A percentile compares a stretch with the other conserved stretches of the same genome.
These are phyloP conservation scores for Adelges cooleyi DNA, from an alignment of 1,140 invertebrate genomes.

Conservation along the genomic window DNA sequence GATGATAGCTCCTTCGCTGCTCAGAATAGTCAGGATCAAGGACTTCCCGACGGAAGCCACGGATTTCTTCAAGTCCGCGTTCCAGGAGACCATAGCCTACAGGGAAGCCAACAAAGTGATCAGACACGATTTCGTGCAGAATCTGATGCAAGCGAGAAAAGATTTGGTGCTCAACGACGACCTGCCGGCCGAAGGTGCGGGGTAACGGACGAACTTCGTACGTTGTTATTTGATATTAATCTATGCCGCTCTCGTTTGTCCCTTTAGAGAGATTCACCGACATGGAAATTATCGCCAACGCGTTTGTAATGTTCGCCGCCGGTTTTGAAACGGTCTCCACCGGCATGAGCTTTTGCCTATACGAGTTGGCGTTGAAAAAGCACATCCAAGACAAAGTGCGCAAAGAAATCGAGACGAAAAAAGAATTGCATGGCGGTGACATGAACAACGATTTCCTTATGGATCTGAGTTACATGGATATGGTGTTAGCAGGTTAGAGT, in stretches of 20 bases:
- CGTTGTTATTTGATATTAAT: background rate
- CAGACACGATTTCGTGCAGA: background rate
- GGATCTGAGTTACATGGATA: conserved; percentile 44
- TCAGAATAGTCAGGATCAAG: background rate
- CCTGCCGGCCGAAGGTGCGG: background rate
- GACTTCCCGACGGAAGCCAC: background rate
- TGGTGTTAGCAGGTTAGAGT: conserved; percentile 38
- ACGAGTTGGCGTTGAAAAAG: conserved; percentile 31
- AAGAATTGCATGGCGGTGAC: conserved; percentile 38
- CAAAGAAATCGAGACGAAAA: conserved; percentile 30
- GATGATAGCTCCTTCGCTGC: background rate
- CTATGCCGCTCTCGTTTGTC: background rate
- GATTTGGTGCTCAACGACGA: background rate
- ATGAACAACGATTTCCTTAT: conserved; percentile 43
- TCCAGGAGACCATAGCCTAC: background rate
- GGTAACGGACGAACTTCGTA: background rate
- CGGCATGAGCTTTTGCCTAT: conserved; percentile 30
- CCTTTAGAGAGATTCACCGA: conserved; percentile 27
- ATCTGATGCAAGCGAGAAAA: background rate
- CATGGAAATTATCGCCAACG: conserved; percentile 30
- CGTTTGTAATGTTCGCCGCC: conserved; percentile 32
- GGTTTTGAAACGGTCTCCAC: conserved; percentile 33
- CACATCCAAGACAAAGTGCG: conserved; percentile 32
- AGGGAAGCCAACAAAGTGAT: background rate
- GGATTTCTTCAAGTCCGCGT: background rate